These are phyloP conservation scores for Melopsittacus undulatus DNA, from an alignment of 2,797 vertebrate species.

Conservation along the genomic window DNA sequence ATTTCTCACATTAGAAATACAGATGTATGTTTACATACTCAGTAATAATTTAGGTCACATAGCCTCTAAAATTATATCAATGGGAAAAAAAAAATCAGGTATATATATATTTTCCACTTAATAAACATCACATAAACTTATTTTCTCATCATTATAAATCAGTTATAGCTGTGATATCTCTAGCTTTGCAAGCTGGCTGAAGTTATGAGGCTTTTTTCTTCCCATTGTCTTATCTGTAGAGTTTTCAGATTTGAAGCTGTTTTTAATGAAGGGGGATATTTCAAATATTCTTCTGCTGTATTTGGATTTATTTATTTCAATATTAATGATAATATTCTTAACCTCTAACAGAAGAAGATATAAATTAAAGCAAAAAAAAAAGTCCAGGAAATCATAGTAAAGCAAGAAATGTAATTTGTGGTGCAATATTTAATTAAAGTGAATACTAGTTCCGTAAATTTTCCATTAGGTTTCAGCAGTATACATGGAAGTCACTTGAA, in stretches of 20 bases:
- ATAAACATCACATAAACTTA: neutral
- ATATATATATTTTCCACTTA: neutral
- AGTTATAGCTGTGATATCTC: neutral
- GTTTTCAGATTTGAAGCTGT: neutral
- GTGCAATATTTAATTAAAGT: neutral
- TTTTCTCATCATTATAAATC: neutral
- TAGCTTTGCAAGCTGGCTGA: neutral
- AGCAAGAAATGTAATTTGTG: neutral
- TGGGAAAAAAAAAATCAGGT: neutral
- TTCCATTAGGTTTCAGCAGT: neutral
- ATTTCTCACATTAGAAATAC: neutral
- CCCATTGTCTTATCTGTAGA: neutral
- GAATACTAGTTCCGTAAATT: neutral
- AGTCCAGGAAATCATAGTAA: neutral
- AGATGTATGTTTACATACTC: neutral
- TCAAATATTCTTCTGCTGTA: neutral
- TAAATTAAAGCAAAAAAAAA: neutral
- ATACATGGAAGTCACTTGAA: neutral
- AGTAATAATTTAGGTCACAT: neutral
- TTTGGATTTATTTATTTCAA: neutral
- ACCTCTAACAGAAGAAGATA: neutral
- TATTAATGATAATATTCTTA: neutral
- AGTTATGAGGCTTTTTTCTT: neutral
- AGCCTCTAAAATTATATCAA: neutral
- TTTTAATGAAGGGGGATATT: neutral